These are phyloP conservation scores for Tryphoninae sp. DNA, from an alignment of 2,888 invertebrate species.

Conservation along the genomic window DNA sequence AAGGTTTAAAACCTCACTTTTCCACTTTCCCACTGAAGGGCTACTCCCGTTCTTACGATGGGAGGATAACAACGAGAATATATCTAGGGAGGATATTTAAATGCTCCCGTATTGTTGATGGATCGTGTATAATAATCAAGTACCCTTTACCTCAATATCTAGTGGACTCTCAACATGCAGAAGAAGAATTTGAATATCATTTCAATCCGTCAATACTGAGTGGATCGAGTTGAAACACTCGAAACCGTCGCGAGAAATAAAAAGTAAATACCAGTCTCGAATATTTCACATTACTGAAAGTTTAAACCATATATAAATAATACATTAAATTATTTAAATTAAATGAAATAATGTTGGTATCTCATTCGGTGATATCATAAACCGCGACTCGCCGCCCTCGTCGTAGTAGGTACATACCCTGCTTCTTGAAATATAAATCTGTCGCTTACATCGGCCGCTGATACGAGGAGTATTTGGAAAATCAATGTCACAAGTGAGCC, in stretches of 20 bases:
- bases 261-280: background rate
- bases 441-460: constrained; percentile 39
- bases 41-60: background rate
- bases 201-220: background rate
- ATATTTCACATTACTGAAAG: background rate
- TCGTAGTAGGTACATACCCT: background rate
- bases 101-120: background rate
- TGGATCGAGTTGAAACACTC: background rate
- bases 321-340: too few species aligned
- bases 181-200: constrained; percentile 13
- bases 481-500: constrained; percentile 51
- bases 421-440: constrained; percentile 37
- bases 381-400: background rate
- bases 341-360: too few species aligned
- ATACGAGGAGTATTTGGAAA: constrained; percentile 39
- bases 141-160: background rate
- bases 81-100: background rate
- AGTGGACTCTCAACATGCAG: background rate
- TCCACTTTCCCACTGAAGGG: background rate
- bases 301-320: too few species aligned
- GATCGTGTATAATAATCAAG: background rate
- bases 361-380: too few species aligned
- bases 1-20: background rate
- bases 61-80: background rate
- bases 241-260: background rate